Evolutionary conservation across 30 jellyfish, hydroid and myxozoan genomes (phyloP).

Genomic region (Pseudorhiza aurosa): DNA sequence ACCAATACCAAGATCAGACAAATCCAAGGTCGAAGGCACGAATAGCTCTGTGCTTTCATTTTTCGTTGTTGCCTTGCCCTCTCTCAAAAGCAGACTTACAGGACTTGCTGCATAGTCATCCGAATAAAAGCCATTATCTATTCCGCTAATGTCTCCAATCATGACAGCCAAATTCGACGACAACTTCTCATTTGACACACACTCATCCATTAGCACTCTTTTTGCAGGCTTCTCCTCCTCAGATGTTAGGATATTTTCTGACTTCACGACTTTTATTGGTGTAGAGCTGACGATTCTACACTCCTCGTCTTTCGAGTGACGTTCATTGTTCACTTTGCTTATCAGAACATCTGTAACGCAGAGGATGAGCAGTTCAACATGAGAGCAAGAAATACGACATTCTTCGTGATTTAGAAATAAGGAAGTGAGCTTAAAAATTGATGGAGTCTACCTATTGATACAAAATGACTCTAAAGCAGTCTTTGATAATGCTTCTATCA

Average conservation of each 20-base stretch:
- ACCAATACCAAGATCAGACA: conserved; percentile 45
- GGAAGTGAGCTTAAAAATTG: too few relatives aligned
- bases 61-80: background rate
- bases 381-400: too few relatives aligned
- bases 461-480: too few relatives aligned
- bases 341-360: too few relatives aligned
- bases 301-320: background rate
- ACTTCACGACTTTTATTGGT: background rate
- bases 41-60: background rate
- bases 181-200: background rate
- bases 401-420: too few relatives aligned
- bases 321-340: too few relatives aligned
- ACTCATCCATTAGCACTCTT: background rate
- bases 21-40: conserved; percentile 50
- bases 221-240: background rate
- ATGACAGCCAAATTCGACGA: conserved; percentile 59
- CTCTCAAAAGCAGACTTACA: background rate
- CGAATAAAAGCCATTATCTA: conserved; percentile 13
- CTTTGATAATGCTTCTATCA: too few relatives aligned
- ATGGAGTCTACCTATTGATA: too few relatives aligned
- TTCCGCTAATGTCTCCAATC: conserved; percentile 57
- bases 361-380: too few relatives aligned
- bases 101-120: background rate
- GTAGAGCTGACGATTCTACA: background rate
- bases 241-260: background rate